Conservation (phyloP, 2,888 invertebrate genomes). For the Pyrrhosoma nymphula region DNA sequence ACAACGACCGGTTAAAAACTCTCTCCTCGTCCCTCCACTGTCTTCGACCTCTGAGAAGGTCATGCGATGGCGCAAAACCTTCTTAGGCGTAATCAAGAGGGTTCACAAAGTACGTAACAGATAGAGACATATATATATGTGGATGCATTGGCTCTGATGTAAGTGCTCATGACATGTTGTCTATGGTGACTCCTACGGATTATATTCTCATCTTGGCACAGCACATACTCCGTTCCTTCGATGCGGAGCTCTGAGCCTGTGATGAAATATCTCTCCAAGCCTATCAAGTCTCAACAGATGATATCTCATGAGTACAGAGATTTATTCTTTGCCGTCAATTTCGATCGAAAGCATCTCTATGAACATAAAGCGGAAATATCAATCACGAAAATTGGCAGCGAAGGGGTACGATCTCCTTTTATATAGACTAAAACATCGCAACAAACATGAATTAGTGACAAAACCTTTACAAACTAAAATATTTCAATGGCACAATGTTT, state of each 20-base stretch:
- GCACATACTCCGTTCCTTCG: neutral
- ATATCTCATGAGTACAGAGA: neutral
- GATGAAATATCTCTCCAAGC: neutral
- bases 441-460: too few relatives aligned
- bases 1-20: conserved; percentile 46
- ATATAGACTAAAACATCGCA: neutral
- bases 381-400: neutral
- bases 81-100: neutral
- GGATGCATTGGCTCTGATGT: neutral
- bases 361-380: neutral
- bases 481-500: too few relatives aligned
- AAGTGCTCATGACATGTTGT: neutral
- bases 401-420: neutral
- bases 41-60: conserved; percentile 61
- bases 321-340: neutral
- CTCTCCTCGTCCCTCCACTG: neutral
- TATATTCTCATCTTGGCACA: neutral
- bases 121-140: neutral
- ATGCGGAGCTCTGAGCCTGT: neutral
- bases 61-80: conserved; percentile 39
- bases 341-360: neutral
- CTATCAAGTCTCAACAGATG: neutral
- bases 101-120: neutral
- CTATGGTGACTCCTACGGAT: neutral
- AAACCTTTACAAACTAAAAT: too few relatives aligned